Evolutionary conservation across 2,888 invertebrate species (phyloP).

Genomic region (Spatulosminthurus flaviceps): DNA sequence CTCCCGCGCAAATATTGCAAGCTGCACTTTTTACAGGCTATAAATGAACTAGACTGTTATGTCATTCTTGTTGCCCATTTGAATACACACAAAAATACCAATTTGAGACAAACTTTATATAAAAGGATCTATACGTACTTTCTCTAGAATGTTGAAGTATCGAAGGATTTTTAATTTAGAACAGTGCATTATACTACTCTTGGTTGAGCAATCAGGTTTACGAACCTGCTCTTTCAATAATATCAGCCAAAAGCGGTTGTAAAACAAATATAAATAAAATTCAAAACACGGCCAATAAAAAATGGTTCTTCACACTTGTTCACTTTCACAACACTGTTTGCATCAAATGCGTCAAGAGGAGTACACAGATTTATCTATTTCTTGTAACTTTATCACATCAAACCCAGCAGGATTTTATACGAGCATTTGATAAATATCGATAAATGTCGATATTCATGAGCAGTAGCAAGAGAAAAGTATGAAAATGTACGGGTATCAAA

Average conservation of each 20-base stretch:
- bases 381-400: too few species aligned
- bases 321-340: too few species aligned
- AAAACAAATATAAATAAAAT: too few species aligned
- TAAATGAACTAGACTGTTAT: not conserved
- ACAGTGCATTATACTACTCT: conserved; percentile 22
- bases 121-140: conserved; percentile 41
- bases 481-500: conserved; percentile 29
- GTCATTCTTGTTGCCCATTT: too few species aligned
- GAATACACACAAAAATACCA: too few species aligned
- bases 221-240: conserved; percentile 27
- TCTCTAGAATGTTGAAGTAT: conserved; percentile 43
- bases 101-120: too few species aligned
- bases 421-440: not conserved
- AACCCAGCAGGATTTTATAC: conserved; percentile 9
- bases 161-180: conserved; percentile 43
- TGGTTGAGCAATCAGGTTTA: not conserved
- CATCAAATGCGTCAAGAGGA: too few species aligned
- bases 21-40: not conserved
- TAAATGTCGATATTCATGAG: conserved; percentile 9
- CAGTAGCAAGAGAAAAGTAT: not conserved
- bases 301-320: too few species aligned
- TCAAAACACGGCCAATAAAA: too few species aligned
- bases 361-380: conserved; percentile 7
- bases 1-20: not conserved
- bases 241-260: too few species aligned